These are phyloP conservation scores for Diuraphis noxia DNA, from an alignment of 1,140 invertebrate genomes.

Conservation along the genomic window DNA sequence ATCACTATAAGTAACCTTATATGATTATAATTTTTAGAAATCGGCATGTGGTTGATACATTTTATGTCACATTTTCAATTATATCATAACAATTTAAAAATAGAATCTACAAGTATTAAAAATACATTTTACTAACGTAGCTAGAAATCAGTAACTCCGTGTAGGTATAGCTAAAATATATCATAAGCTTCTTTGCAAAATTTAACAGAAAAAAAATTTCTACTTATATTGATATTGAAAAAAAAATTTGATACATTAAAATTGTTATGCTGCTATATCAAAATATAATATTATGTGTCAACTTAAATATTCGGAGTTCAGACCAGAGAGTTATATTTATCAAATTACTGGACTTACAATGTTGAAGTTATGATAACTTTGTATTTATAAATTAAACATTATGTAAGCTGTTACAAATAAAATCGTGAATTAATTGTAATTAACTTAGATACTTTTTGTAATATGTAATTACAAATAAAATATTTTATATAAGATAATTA, in stretches of 20 bases:
- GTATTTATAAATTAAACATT: neutral
- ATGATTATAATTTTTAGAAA: neutral
- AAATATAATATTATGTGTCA: neutral
- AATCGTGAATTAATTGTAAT: neutral
- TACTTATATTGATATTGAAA: neutral
- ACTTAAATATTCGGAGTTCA: neutral
- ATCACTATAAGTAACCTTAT: neutral
- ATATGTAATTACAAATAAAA: neutral
- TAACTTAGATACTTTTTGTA: neutral
- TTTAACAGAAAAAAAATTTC: neutral
- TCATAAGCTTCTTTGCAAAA: neutral
- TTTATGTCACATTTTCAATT: neutral
- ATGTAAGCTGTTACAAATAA: neutral
- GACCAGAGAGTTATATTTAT: neutral
- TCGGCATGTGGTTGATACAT: constrained; percentile 9
- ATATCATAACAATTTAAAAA: neutral
- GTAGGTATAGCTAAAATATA: neutral
- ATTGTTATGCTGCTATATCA: neutral
- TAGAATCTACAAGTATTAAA: neutral
- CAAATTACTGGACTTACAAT: neutral
- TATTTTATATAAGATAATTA: neutral
- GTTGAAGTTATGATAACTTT: neutral
- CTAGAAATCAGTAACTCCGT: neutral
- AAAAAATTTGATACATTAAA: neutral
- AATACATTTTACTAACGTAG: neutral